These are phyloP conservation scores for Sialia sialis DNA, from an alignment of 2,113 vertebrate species.

Conservation along the genomic window DNA sequence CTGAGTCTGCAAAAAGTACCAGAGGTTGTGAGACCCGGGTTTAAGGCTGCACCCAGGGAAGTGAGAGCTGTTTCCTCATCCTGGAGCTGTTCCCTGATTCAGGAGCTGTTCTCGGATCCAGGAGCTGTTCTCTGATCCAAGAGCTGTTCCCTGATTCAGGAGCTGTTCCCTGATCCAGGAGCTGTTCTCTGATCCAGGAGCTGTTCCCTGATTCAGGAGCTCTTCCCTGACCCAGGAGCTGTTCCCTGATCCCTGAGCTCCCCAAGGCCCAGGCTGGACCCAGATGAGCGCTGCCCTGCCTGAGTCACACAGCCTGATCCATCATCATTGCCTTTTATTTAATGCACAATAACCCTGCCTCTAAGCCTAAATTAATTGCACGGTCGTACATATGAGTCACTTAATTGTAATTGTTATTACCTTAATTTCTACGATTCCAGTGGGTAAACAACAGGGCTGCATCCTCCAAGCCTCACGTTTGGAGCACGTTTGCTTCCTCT, in stretches of 20 bases:
- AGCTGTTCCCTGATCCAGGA: background rate
- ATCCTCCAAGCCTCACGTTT: background rate
- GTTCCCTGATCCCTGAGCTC: too few relatives aligned
- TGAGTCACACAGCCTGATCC: background rate
- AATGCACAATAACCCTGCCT: background rate
- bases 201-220: background rate
- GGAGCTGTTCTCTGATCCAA: too few relatives aligned
- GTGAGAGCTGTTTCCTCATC: background rate
- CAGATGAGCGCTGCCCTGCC: background rate
- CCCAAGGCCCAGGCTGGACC: background rate
- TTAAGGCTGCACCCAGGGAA: background rate
- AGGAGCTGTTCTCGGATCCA: too few relatives aligned
- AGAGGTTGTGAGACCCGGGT: accelerated
- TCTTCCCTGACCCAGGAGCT: background rate
- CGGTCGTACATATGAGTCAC: conserved; percentile 12
- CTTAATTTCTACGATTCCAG: conserved; percentile 33
- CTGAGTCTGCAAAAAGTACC: background rate
- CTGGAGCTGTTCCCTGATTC: too few relatives aligned
- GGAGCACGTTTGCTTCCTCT: background rate
- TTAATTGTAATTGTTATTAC: conserved; percentile 51
- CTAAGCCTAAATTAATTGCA: conserved; percentile 29
- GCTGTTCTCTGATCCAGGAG: background rate
- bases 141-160: too few relatives aligned
- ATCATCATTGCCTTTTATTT: background rate
- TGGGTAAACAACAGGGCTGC: background rate